phyloP scores from a whole-genome alignment of 2,797 vertebrate species.

The Erpetoichthys calabaricus region DNA sequence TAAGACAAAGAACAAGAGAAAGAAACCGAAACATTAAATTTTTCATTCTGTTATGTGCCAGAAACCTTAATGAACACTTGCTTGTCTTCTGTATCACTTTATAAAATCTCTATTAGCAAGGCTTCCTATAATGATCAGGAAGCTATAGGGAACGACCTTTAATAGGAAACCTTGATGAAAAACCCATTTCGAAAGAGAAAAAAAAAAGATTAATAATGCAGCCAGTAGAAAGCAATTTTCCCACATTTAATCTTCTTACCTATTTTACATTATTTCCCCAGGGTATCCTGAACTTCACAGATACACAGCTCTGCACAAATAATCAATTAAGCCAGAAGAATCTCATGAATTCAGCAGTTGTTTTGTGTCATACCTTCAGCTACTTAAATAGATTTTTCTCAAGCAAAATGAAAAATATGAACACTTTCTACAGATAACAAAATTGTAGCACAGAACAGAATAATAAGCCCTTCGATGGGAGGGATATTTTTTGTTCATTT shows the following conservation, averaged over 20 bases:
- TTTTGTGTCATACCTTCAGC: conserved; percentile 41
- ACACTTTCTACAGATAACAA: conserved; percentile 38
- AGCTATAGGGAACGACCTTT: conserved; percentile 24
- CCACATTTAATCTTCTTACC: conserved; percentile 68
- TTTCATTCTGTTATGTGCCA: not conserved
- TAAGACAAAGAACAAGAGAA: too few relatives aligned
- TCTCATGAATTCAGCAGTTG: conserved; percentile 46
- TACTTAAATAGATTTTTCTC: conserved; percentile 44
- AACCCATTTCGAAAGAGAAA: conserved; percentile 50
- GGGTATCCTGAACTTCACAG: conserved; percentile 51
- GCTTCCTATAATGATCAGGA: conserved; percentile 46
- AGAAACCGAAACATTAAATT: too few relatives aligned
- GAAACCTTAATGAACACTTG: conserved; percentile 29
- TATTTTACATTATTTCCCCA: conserved; percentile 76
- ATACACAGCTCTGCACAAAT: conserved; percentile 56
- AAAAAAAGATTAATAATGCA: conserved; percentile 61
- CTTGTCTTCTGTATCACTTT: conserved; percentile 23
- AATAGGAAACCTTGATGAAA: conserved; percentile 51
- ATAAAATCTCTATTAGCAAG: conserved; percentile 23
- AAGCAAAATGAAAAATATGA: conserved; percentile 34
- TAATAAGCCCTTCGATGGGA: conserved; percentile 24
- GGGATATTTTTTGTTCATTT: conserved; percentile 21
- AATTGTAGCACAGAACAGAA: conserved; percentile 22
- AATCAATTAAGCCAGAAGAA: conserved; percentile 66
- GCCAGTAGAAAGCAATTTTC: conserved; percentile 63